Conservation (phyloP, 2,888 invertebrate genomes). For the Drepana falcataria region DNA sequence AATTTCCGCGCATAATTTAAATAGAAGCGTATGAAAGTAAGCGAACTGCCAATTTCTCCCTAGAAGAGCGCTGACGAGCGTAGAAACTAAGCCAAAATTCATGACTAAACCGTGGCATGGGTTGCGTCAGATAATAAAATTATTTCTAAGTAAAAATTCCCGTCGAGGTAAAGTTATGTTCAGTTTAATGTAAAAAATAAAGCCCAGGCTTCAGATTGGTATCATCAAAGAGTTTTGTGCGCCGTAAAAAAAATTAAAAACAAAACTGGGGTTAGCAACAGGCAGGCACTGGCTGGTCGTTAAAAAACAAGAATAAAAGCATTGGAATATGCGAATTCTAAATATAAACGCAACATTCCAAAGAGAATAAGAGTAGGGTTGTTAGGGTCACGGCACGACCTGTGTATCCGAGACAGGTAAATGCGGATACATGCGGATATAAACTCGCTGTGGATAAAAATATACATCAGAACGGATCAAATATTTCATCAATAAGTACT, state of each 20-base stretch:
- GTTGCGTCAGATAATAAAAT: background rate
- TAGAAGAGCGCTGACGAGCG: background rate
- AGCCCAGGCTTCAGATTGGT: slow-evolving; percentile 13
- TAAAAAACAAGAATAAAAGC: slow-evolving; percentile 28
- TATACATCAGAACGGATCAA: too few relatives aligned
- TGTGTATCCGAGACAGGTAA: background rate
- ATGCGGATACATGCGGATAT: slow-evolving; percentile 1
- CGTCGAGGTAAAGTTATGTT: background rate
- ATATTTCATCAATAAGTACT: too few relatives aligned
- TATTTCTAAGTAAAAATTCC: background rate
- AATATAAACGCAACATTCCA: slow-evolving; percentile 38
- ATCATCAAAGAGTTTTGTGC: slow-evolving; percentile 5
- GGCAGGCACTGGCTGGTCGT: slow-evolving; percentile 20
- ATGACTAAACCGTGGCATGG: background rate
- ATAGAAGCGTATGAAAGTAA: too few relatives aligned
- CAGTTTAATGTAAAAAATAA: background rate
- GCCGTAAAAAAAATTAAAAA: slow-evolving; percentile 30
- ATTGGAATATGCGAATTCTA: slow-evolving; percentile 41
- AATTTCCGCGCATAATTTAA: too few relatives aligned
- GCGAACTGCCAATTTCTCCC: too few relatives aligned
- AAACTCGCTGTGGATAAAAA: background rate
- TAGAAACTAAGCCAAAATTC: background rate
- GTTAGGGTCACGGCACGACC: slow-evolving; percentile 11
- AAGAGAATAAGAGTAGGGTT: slow-evolving; percentile 34
- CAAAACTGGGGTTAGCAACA: slow-evolving; percentile 42